Evolutionary conservation across 2,113 vertebrate genomes (phyloP), one percentile per base, ranked within the genome.

Genomic region (Centropristis striata): DNA sequence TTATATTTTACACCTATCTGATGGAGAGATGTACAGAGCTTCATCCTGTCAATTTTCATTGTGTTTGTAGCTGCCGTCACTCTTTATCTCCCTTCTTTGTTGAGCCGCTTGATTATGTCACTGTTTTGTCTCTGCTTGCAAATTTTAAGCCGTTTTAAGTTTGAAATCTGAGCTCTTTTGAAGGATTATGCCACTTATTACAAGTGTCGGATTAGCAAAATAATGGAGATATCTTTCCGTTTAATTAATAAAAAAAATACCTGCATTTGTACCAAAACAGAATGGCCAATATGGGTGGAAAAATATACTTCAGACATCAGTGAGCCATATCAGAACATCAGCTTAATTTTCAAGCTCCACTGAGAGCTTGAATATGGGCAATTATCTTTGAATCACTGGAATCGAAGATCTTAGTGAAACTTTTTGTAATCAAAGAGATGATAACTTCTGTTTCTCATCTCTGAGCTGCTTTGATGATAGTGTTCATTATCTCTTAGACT

Each of bases 381-480:
- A 20, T 71, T 80, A 58, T 79, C 71, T 72, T 53, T 8, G 51
- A 57, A 28, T 75, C 61, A 2, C 39, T 16, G 23, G 8, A 61
- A 12, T 28, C 20, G 20, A 14, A 37, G 28, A 37, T 67, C 36
- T 81, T 6, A 32, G 72, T 58, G 41, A 78, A 68, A 75, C 27
- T 50, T 68, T 41, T 57, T 51, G 49, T 69, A 37, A 66, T 85
- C 37, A 42, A 41, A 37, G 32, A 63, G 68, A 60, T 3, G 28
- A 80, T 25, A 57, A 68, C 47, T 54, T 65, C 11, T 42, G 69
- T 83, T 67, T 73, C 64, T 74, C 64, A 73, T 76, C 53, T 81
- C 39, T 5, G 12, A 60, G 71, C 71, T 44, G 64, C 80, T 88
- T 84, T 88, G 84, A 88, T 81, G 81, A 71, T 65, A 16, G 23